Base-by-base conservation (phyloP, 2,113 vertebrate species). In the Daboia siamensis region DNA sequence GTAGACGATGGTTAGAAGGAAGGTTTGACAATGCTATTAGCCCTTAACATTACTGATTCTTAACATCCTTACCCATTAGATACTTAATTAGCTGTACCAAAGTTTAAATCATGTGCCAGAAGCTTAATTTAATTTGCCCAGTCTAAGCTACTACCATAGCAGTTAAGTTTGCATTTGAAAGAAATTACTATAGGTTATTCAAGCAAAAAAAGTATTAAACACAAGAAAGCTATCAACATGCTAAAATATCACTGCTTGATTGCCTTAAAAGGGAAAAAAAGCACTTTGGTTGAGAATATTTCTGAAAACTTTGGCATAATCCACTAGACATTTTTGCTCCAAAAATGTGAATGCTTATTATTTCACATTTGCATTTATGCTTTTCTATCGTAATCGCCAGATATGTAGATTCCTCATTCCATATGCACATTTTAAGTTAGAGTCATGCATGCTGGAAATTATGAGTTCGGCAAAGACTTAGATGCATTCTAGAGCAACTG, bases 111-210 rank as follows among this genome's bases (percentile, higher is more conserved):
- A 29, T 91, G 90, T 94, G 94, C 93, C 94, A 97, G 90, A 94
- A 4, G 92, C 95, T 97, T 97, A 96, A 97, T 97, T 98, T 97
- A 96, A 97, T 97, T 97, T 97, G 87, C 54, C 89, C 89, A 92
- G 94, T 61, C 96, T 95, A 96, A 95, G 91, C 93, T 95, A 93
- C 95, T 97, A 93, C 86, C 59, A 74, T 94, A 94, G 88, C 94
- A 95, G 92, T 96, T 93, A 96, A 96, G n/a, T 64, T 91, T 88
- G 59, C 94, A 21, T 91, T 92, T 93, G 94, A 93, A 29, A 33
- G 74, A 96, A 95, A 96, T 95, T 95, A 95, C 80, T 93, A 91
- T 21, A 93, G 39, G 10, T 13, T 69, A 96, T 54, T 59, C 91
- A 97, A 95, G 93, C 29, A 96, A 95, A 92, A 92, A 95, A 96